Conservation (phyloP, 2,797 vertebrate genomes). For the Ctenopoma kingsleyae region DNA sequence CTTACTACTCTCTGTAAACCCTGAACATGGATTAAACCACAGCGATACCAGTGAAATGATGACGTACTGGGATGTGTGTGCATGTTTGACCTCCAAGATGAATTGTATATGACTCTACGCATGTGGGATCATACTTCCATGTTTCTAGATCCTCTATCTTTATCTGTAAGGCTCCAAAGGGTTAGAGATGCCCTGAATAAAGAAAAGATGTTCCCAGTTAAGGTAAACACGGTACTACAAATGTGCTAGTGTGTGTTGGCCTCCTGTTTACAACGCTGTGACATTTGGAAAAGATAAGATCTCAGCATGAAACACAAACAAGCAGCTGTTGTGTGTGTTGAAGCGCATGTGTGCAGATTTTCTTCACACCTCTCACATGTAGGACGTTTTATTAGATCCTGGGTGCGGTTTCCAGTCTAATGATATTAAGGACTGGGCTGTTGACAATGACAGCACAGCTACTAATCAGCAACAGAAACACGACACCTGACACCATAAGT, state of each 20-base stretch:
- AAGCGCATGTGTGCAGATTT: background rate
- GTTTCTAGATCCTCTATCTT: background rate
- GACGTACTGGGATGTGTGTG: background rate
- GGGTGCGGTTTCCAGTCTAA: slow-evolving; percentile 7
- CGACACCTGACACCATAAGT: slow-evolving; percentile 19
- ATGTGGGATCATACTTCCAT: background rate
- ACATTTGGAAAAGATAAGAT: slow-evolving; percentile 33
- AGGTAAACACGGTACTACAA: background rate
- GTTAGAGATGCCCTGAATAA: background rate
- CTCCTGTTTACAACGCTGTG: slow-evolving; percentile 11
- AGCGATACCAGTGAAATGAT: background rate
- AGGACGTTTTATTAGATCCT: background rate
- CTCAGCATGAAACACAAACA: slow-evolving; percentile 29
- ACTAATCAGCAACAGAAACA: background rate
- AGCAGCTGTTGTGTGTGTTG: slow-evolving; percentile 25
- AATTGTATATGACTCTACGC: too few species aligned
- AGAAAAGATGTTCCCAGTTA: background rate
- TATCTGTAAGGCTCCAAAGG: background rate
- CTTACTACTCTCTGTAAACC: background rate
- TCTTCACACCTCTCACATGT: slow-evolving; percentile 20
- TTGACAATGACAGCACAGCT: background rate
- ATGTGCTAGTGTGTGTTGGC: background rate
- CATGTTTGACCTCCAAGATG: background rate
- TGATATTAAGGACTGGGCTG: background rate
- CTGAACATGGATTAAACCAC: background rate